Base-by-base conservation (phyloP, 2,888 invertebrate species). In the Capitulum mitella region DNA sequence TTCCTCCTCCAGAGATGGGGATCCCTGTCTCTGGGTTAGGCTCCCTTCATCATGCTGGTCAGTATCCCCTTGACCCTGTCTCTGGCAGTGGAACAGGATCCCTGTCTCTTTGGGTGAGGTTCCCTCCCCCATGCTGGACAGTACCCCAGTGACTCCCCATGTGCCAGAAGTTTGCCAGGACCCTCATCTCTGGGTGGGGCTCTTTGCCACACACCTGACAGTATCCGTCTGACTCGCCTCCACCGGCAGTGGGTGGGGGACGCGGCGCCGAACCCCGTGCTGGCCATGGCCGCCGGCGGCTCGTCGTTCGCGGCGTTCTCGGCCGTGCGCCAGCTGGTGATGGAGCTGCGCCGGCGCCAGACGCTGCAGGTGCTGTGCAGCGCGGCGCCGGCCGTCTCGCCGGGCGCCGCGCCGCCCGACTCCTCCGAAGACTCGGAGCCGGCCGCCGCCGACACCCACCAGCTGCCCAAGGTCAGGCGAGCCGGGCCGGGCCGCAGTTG, bases 301-400 rank as follows among this genome's bases (percentile, higher is more conserved):
- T 34, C 34, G 1, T 70, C 34, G 70, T 70, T 70, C 70, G 70
- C 37, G 37, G 37, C 37, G 70, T 12, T 70, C 29, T 16, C 37
- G 34, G 70, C 70, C 22, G 70, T 70, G 19, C 70, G 70, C 6
- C 70, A 70, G 70, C 70, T 70, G 70, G 70, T 70, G 37, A 6
- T 19, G 6, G 70, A 70, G 70, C 37, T 22, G 70, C 70, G 26
- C 34, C 70, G 70, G 22, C 34, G 70, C 3, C 70, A 26, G 34
- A 8, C 34, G 37, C 70, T 70, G 37, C 29, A n/a, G 22, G 70
- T 37, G 37, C 70, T 22, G 19, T 37, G 70, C 22, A 12, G 34
- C 70, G 70, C 70, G 0, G 34, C 70, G 37, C 70, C 70, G 22
- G 70, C 34, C 70, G 64, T 32, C 22, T 37, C 70, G 5, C 64